Evolutionary conservation across 2,888 invertebrate genomes (phyloP).

Genomic region (Agonopterix subpropinquella): DNA sequence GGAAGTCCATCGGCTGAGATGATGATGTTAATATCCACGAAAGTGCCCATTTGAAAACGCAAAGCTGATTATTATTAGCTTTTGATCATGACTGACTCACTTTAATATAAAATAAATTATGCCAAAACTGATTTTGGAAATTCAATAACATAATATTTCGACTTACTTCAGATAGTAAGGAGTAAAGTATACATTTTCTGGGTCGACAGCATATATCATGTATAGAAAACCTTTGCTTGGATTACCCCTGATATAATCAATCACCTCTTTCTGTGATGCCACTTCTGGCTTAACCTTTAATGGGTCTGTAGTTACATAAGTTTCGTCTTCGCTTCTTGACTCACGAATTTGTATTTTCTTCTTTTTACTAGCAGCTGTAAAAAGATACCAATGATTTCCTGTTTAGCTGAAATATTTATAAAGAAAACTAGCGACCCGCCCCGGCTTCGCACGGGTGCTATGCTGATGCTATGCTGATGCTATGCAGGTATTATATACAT

Average conservation of each 20-base stretch:
- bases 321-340: constrained; percentile 15
- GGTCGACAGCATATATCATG: constrained; percentile 83
- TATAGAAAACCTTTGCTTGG: constrained; percentile 83
- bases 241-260: constrained; percentile 68
- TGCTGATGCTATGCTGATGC: no score
- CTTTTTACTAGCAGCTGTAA: constrained; percentile 35
- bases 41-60: no score
- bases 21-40: no score
- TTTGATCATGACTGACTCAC: no score
- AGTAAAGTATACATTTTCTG: constrained; percentile 82
- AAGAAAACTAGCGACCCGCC: no score
- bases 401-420: not conserved
- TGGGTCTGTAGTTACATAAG: constrained; percentile 37
- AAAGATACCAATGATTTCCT: not conserved
- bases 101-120: no score
- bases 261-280: constrained; percentile 59
- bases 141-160: not conserved
- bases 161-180: constrained; percentile 84
- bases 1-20: no score
- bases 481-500: no score
- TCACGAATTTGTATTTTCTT: constrained; percentile 35
- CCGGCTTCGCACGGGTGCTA: no score
- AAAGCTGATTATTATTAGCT: not conserved
- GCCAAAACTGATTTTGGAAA: not conserved
- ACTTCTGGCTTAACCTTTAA: constrained; percentile 60